A percentile compares a stretch with the other conserved stretches of the same genome.
Conservation (phyloP, 2,888 invertebrate genomes). For the Sphecodes monilicornis region DNA sequence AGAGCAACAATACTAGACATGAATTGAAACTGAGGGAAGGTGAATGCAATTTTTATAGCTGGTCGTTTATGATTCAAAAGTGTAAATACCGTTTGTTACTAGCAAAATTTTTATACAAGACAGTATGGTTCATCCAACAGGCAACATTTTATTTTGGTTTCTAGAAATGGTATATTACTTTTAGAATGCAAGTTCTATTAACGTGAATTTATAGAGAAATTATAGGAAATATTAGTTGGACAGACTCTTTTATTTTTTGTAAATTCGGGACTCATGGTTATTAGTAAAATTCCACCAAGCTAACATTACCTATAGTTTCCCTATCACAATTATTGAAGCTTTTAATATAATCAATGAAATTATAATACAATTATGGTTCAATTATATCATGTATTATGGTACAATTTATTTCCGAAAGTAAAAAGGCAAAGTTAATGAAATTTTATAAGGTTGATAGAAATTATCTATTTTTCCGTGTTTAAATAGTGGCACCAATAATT, state of each 20-base stretch:
- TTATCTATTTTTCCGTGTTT: neutral
- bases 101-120: neutral
- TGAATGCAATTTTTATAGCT: neutral
- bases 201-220: neutral
- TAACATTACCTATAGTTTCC: too few species aligned
- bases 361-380: too few species aligned
- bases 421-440: neutral
- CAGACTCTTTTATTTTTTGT: neutral
- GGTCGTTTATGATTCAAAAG: neutral
- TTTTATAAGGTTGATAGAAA: neutral
- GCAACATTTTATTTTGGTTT: neutral
- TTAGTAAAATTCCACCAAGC: too few species aligned
- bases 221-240: neutral
- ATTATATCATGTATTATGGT: too few species aligned
- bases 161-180: neutral
- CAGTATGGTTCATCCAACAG: neutral
- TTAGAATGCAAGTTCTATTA: neutral
- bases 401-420: neutral
- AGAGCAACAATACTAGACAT: neutral
- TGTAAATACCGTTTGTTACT: neutral
- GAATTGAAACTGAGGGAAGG: neutral
- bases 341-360: too few species aligned
- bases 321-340: too few species aligned
- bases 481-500: neutral
- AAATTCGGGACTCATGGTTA: too few species aligned